A percentile compares a stretch with the other conserved stretches of the same genome.
These are phyloP conservation scores for Regulus satrapa DNA, from an alignment of 2,113 vertebrate species.

Conservation along the genomic window DNA sequence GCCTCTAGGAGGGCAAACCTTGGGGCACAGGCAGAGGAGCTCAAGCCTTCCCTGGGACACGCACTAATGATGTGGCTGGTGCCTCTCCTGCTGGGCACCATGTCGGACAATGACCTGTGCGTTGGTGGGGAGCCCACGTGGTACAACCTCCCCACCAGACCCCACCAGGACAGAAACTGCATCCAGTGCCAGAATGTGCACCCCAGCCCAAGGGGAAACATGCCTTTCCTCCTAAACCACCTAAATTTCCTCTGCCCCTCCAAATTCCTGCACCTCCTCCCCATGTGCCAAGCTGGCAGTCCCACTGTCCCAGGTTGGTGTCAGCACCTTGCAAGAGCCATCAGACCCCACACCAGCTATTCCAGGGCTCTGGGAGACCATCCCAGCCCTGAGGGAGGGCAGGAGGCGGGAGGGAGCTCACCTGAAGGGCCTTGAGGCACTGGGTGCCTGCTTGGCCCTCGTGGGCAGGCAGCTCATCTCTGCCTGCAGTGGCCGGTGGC, in stretches of 20 bases:
- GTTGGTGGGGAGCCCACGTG: fast-evolving
- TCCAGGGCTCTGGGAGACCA: neutral
- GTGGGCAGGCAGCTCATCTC: constrained; percentile 4
- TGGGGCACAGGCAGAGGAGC: neutral
- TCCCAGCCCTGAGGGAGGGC: neutral
- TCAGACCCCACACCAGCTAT: fast-evolving
- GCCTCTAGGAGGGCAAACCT: neutral
- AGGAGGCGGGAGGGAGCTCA: neutral
- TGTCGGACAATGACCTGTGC: neutral
- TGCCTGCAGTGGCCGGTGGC: constrained; percentile 54
- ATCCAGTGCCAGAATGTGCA: neutral
- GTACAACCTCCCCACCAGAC: neutral
- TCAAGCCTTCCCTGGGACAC: neutral
- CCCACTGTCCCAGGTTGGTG: fast-evolving
- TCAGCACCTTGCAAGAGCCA: neutral
- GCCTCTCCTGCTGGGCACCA: neutral
- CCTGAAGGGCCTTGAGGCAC: constrained; percentile 68
- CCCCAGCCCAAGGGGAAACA: neutral
- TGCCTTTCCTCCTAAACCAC: neutral
- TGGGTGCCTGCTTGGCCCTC: neutral
- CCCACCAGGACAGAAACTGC: neutral
- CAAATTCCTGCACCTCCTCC: neutral
- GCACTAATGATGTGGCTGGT: fast-evolving
- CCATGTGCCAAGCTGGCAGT: fast-evolving
- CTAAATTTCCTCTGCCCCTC: neutral